Percentiles rank a stretch among this genome's conserved stretches.
These are phyloP conservation scores for Crenuchus spilurus DNA, from an alignment of 2,797 vertebrate species.

Conservation along the genomic window DNA sequence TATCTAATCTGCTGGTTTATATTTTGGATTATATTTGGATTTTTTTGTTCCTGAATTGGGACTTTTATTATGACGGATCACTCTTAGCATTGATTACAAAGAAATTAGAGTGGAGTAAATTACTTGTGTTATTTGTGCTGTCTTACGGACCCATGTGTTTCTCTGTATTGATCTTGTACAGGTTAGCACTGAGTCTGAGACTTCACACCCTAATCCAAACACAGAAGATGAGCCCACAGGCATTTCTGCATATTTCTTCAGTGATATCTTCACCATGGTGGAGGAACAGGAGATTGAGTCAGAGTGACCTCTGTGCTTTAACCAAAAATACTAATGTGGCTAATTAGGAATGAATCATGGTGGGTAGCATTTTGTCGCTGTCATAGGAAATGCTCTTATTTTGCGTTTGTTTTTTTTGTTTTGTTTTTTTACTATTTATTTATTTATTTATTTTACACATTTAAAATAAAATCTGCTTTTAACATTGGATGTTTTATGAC, in stretches of 20 bases:
- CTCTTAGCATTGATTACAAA: too few relatives aligned
- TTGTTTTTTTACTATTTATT: not conserved
- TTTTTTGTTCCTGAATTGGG: too few relatives aligned
- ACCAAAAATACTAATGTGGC: not conserved
- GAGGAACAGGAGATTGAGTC: conserved; percentile 71
- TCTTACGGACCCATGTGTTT: not conserved
- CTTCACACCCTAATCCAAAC: not conserved
- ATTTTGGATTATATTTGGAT: too few relatives aligned
- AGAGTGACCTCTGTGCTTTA: not conserved
- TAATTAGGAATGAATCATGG: not conserved
- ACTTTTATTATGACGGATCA: not conserved
- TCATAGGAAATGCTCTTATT: not conserved
- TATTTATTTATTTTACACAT: too few relatives aligned
- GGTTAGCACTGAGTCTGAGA: not conserved
- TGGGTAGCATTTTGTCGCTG: not conserved
- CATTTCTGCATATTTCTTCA: conserved; percentile 88
- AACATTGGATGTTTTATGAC: too few relatives aligned
- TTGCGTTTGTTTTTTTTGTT: not conserved
- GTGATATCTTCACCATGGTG: conserved; percentile 93
- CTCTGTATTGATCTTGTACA: not conserved
- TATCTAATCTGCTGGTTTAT: too few relatives aligned
- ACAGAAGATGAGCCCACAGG: conserved; percentile 72
- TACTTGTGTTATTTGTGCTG: not conserved
- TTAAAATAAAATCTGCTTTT: too few relatives aligned
- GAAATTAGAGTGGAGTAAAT: not conserved